These are phyloP conservation scores for Perdita meconis DNA, from an alignment of 2,888 invertebrate genomes.

Conservation along the genomic window DNA sequence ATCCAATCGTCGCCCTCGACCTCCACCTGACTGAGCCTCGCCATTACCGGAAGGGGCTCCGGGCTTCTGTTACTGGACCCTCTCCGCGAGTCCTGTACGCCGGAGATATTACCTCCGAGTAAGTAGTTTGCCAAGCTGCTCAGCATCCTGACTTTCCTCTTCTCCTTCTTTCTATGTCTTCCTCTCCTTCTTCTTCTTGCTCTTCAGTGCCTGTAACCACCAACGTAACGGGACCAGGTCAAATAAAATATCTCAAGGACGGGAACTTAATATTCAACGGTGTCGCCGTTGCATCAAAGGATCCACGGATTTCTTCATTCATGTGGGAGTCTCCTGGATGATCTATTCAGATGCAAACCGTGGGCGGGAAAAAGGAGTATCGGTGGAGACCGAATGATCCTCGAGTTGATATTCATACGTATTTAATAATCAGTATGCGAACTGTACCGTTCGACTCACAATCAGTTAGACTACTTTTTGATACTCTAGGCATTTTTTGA, in stretches of 20 bases:
- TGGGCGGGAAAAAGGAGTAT: background rate
- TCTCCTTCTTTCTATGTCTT: slow-evolving; percentile 26
- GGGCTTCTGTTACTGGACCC: slow-evolving; percentile 64
- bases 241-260: background rate
- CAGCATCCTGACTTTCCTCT: slow-evolving; percentile 73
- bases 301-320: background rate
- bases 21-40: slow-evolving; percentile 78
- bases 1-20: slow-evolving; percentile 81
- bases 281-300: background rate
- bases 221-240: background rate
- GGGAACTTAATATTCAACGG: slow-evolving; percentile 1
- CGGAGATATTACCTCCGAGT: slow-evolving; percentile 74
- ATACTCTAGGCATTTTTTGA: too few relatives aligned
- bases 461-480: too few relatives aligned
- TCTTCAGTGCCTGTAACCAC: slow-evolving; percentile 60
- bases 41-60: slow-evolving; percentile 69
- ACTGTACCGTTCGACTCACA: too few relatives aligned
- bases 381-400: background rate
- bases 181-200: slow-evolving; percentile 32
- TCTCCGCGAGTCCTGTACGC: slow-evolving; percentile 68
- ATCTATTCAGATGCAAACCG: background rate
- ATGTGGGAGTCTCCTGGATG: background rate
- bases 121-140: slow-evolving; percentile 79
- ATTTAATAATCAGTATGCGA: background rate
- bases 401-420: background rate